Evolutionary conservation across 1,140 invertebrate species (phyloP).

Genomic region (Lasioglossum baleicum): DNA sequence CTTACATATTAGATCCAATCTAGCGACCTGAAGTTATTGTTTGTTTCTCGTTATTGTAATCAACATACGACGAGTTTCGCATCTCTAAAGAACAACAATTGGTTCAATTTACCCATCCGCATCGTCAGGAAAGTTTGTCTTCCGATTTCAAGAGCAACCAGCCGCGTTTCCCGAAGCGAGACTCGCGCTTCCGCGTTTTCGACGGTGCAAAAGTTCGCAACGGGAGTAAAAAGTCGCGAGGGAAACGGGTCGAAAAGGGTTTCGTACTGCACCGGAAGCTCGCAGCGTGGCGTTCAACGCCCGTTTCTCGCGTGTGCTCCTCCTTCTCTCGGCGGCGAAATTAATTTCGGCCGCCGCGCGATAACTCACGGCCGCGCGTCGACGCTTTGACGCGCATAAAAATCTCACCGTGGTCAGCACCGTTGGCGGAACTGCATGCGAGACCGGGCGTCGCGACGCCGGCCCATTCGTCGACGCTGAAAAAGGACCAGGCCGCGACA

Average conservation of each 20-base stretch:
- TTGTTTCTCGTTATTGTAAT: background rate
- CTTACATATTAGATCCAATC: too few relatives aligned
- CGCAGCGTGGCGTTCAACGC: background rate
- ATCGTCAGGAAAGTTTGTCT: background rate
- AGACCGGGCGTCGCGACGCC: conserved; percentile 17
- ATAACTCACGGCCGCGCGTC: conserved; percentile 65
- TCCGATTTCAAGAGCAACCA: background rate
- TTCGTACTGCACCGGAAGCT: conserved; percentile 30
- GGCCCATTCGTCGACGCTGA: conserved; percentile 37
- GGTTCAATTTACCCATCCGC: background rate
- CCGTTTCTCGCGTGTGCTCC: conserved; percentile 38
- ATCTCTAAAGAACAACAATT: too few relatives aligned
- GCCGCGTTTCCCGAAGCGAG: background rate
- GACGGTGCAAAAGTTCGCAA: conserved; percentile 38
- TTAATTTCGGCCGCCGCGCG: conserved; percentile 56
- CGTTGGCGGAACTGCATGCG: conserved; percentile 19
- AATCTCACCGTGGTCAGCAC: conserved; percentile 59
- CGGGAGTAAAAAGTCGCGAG: conserved; percentile 16
- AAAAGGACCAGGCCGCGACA: conserved; percentile 37
- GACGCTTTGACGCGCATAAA: conserved; percentile 68
- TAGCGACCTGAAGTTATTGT: too few relatives aligned
- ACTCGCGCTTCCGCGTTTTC: background rate
- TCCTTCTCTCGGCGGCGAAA: conserved; percentile 55
- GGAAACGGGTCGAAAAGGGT: conserved; percentile 48
- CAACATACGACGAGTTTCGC: background rate